Evolutionary conservation across 2,113 vertebrate species (phyloP).

Genomic region (Lota lota): DNA sequence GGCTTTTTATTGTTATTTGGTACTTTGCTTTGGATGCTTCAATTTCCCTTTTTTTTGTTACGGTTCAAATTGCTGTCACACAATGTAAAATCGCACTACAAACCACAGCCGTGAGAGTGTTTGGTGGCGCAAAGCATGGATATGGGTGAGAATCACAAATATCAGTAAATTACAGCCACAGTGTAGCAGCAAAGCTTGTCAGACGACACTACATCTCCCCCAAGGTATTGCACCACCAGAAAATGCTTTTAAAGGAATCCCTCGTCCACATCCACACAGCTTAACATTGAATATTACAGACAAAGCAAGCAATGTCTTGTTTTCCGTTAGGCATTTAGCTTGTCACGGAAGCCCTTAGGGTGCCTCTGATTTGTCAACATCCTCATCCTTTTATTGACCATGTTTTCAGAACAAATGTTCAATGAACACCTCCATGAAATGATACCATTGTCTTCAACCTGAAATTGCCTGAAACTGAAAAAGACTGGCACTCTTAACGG

Average conservation of each 20-base stretch:
- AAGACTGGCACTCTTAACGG: neutral
- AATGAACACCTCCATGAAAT: neutral
- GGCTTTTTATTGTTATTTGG: no score
- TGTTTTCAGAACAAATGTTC: neutral
- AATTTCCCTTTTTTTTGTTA: neutral
- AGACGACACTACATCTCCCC: neutral
- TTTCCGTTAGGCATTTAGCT: neutral
- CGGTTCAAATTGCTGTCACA: conserved; percentile 23
- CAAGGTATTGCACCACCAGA: neutral
- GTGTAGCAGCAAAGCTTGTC: neutral
- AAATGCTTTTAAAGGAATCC: no score
- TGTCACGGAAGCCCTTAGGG: neutral
- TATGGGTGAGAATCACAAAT: conserved; percentile 1
- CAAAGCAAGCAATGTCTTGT: neutral
- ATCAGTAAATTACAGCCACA: neutral
- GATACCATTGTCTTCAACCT: neutral
- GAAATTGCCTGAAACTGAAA: neutral
- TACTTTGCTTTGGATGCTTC: neutral
- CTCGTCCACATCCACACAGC: neutral
- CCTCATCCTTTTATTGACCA: neutral
- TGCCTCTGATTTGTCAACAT: neutral
- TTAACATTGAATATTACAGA: neutral
- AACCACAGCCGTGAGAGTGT: neutral
- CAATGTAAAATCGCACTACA: conserved; percentile 8
- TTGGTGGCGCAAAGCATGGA: neutral